Conservation (phyloP, 2,113 vertebrate genomes). For the Hemiprocne comata region DNA sequence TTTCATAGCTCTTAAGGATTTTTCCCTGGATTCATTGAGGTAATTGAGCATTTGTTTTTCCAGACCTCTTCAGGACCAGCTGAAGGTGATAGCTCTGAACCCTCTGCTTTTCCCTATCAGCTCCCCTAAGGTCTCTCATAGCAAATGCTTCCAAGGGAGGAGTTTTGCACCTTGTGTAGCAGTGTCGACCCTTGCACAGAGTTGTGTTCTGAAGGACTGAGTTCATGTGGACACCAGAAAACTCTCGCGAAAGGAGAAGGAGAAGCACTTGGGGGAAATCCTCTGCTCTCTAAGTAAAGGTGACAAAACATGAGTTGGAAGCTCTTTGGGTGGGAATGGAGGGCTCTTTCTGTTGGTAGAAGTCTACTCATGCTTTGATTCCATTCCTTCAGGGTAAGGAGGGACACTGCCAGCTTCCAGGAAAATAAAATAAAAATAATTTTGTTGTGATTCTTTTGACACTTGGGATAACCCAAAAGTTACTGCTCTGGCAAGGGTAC, state of each 20-base stretch:
- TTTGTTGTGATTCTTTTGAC: background rate
- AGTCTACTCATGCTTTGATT: background rate
- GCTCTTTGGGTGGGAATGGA: background rate
- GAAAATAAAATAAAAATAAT: background rate
- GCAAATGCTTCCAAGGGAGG: background rate
- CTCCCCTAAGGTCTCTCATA: background rate
- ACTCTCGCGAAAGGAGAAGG: background rate
- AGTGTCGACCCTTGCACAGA: background rate
- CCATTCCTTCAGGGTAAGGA: background rate
- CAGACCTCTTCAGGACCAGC: background rate
- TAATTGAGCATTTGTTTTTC: background rate
- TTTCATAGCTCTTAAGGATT: background rate
- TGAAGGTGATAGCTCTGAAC: background rate
- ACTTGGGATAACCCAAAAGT: background rate
- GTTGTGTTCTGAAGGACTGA: background rate
- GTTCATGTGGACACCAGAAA: background rate
- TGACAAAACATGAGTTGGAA: background rate
- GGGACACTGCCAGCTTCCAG: background rate
- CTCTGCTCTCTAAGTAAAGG: background rate
- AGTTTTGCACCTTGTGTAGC: background rate
- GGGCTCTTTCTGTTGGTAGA: background rate
- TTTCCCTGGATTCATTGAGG: background rate
- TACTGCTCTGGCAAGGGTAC: background rate
- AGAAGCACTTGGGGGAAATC: background rate
- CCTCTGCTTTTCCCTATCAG: background rate